phyloP scores from a whole-genome alignment of 2,888 invertebrate genomes.

The Polymixis lichenea region DNA sequence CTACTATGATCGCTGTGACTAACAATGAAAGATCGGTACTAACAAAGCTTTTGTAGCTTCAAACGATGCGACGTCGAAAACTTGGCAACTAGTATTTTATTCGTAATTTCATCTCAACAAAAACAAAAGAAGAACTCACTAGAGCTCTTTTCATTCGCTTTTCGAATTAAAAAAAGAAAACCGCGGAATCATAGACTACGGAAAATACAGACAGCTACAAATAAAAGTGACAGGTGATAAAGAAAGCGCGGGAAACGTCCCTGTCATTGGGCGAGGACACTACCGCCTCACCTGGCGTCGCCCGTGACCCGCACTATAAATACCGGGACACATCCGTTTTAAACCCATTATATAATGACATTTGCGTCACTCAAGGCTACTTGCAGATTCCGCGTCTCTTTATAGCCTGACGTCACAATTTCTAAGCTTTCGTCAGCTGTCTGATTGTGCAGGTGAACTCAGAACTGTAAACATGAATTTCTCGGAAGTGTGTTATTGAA shows the following conservation, averaged over 20 bases:
- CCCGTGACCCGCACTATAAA: constrained; percentile 72
- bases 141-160: constrained; percentile 1
- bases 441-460: constrained; percentile 25
- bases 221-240: constrained; percentile 62
- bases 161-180: constrained; percentile 31
- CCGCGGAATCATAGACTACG: constrained; percentile 30
- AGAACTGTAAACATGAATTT: constrained; percentile 22
- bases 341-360: constrained; percentile 63
- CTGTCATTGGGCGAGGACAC: constrained; percentile 72
- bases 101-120: constrained; percentile 32
- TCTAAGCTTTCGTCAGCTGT: constrained; percentile 43
- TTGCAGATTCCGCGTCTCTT: constrained; percentile 53
- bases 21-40: constrained; percentile 14
- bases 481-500: constrained; percentile 9
- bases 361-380: constrained; percentile 64
- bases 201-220: constrained; percentile 44
- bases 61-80: constrained; percentile 16
- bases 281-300: constrained; percentile 69
- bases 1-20: constrained; percentile 5
- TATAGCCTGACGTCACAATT: constrained; percentile 43
- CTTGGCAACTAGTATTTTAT: constrained; percentile 41
- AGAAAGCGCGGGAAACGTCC: constrained; percentile 65
- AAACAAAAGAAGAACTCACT: constrained; percentile 12
- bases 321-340: constrained; percentile 69
- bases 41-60: background rate